phyloP scores from a whole-genome alignment of 2,888 invertebrate species.

The Dynastes hyllus region DNA sequence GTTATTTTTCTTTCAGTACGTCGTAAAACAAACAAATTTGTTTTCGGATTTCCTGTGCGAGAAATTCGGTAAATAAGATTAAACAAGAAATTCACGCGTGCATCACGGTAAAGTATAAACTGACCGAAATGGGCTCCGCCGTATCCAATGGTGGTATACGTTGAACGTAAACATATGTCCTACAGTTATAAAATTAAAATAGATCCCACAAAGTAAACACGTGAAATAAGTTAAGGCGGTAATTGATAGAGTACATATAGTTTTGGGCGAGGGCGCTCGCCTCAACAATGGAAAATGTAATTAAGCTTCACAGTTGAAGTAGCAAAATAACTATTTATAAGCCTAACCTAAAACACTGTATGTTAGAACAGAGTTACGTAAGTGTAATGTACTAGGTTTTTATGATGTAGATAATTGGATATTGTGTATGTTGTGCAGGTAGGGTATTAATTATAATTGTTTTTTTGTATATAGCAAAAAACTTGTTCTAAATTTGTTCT shows the following conservation, averaged over 20 bases:
- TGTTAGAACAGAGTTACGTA: conserved; percentile 19
- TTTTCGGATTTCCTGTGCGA: conserved; percentile 26
- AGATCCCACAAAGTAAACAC: conserved; percentile 19
- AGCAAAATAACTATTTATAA: too few relatives aligned
- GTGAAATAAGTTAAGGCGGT: conserved; percentile 31
- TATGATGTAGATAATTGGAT: background rate
- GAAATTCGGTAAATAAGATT: conserved; percentile 5
- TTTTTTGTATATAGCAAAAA: background rate
- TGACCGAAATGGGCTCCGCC: conserved; percentile 8
- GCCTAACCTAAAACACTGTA: conserved; percentile 38
- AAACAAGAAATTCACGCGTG: background rate
- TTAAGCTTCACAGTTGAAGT: too few relatives aligned
- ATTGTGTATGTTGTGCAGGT: background rate
- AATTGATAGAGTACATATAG: conserved; percentile 36
- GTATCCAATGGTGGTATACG: conserved; percentile 1
- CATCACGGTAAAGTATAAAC: conserved; percentile 8
- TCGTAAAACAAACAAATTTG: conserved; percentile 2
- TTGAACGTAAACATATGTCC: conserved; percentile 21
- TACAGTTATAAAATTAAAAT: too few relatives aligned
- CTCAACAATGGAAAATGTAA: conserved; percentile 9
- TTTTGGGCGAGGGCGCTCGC: conserved; percentile 7
- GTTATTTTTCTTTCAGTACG: background rate
- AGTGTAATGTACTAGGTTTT: background rate
- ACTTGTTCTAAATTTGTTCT: background rate
- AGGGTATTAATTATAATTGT: background rate